These are phyloP conservation scores for Myrmecophaga tridactyla DNA, from an alignment of 2,113 vertebrate genomes.

Conservation along the genomic window DNA sequence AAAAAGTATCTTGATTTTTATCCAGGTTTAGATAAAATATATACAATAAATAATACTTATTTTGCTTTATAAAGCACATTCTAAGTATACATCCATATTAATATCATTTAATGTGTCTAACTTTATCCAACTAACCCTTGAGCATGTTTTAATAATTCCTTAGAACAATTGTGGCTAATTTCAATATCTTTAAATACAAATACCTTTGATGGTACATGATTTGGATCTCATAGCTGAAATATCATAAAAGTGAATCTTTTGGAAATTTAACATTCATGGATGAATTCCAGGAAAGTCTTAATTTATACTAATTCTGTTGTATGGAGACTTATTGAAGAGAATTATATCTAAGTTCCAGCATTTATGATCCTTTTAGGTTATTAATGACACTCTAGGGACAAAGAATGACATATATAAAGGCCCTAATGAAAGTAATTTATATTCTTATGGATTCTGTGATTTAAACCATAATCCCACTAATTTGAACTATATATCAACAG, in stretches of 20 bases:
- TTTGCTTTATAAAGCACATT: background rate
- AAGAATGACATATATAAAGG: background rate
- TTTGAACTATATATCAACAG: background rate
- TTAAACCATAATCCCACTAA: background rate
- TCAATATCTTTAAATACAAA: background rate
- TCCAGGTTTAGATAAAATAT: background rate
- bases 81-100: background rate
- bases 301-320: background rate
- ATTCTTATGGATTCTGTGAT: background rate
- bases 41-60: background rate
- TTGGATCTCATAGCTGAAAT: background rate
- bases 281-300: background rate
- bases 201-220: background rate
- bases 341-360: background rate
- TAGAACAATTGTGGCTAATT: background rate
- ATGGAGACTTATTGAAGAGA: background rate
- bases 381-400: background rate
- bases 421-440: background rate
- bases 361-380: background rate
- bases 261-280: background rate
- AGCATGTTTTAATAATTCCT: background rate
- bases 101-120: background rate
- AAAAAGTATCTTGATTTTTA: conserved; percentile 5
- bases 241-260: conserved; percentile 22
- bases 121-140: background rate